Percentiles rank a stretch among this genome's conserved stretches.
These are phyloP conservation scores for Drosophila fuyamai DNA, from an alignment of 1,140 invertebrate genomes.

Conservation along the genomic window DNA sequence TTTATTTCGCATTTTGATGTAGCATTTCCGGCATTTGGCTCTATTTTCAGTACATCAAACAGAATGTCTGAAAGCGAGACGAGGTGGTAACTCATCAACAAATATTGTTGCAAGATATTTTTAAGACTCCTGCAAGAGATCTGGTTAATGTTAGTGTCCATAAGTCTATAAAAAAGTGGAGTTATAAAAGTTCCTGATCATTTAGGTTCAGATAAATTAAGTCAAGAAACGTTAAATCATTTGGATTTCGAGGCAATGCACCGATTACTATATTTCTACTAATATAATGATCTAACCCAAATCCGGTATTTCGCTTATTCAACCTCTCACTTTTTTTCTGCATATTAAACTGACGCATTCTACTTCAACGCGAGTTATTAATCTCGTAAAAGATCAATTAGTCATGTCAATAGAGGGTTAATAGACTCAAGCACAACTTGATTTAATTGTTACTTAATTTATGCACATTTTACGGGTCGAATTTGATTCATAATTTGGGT, in stretches of 20 bases:
- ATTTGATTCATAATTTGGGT: neutral
- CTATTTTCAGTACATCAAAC: constrained; percentile 32
- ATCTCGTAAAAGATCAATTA: constrained; percentile 31
- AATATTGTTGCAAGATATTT: constrained; percentile 38
- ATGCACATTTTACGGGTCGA: constrained; percentile 25
- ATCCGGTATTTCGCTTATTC: neutral
- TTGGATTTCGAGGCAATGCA: too few species aligned
- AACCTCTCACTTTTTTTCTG: constrained; percentile 19
- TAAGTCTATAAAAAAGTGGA: neutral
- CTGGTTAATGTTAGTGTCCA: constrained; percentile 5
- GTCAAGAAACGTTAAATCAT: too few species aligned
- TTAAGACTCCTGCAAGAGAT: constrained; percentile 7
- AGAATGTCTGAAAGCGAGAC: constrained; percentile 30
- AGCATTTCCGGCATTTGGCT: constrained; percentile 43
- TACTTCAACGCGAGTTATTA: neutral
- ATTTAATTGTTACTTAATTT: constrained; percentile 35
- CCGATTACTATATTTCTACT: too few species aligned
- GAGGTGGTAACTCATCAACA: constrained; percentile 17
- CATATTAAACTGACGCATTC: neutral
- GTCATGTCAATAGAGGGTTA: constrained; percentile 24
- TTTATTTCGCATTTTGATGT: constrained; percentile 21
- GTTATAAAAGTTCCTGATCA: neutral
- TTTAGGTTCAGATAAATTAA: neutral
- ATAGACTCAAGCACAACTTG: constrained; percentile 18
- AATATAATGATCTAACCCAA: neutral